Evolutionary conservation across 1,140 invertebrate species (phyloP).

Genomic region (Drosophila biarmipes): DNA sequence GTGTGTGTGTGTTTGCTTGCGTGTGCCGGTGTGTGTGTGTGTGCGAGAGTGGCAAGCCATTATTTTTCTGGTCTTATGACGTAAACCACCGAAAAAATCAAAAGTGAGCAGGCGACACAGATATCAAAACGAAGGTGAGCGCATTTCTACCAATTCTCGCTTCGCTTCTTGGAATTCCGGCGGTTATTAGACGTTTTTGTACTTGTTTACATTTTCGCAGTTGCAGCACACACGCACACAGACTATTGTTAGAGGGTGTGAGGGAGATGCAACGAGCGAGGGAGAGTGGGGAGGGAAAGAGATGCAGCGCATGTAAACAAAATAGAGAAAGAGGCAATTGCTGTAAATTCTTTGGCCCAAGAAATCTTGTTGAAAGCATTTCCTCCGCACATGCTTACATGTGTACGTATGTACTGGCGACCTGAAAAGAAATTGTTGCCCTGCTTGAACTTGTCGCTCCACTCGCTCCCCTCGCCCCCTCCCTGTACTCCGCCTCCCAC

Average conservation of each 20-base stretch:
- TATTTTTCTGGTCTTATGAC: conserved; percentile 81
- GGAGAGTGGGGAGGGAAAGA: neutral
- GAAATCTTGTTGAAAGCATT: conserved; percentile 81
- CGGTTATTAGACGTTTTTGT: conserved; percentile 25
- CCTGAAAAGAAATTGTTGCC: conserved; percentile 52
- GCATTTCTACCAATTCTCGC: conserved; percentile 64
- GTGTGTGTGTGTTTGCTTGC: conserved; percentile 16
- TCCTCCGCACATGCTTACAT: conserved; percentile 61
- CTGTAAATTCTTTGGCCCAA: conserved; percentile 73
- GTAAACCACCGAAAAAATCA: conserved; percentile 80
- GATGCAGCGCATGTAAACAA: conserved; percentile 56
- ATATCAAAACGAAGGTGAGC: conserved; percentile 72
- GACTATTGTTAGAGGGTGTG: neutral
- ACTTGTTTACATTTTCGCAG: conserved; percentile 68
- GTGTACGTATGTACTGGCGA: conserved; percentile 18
- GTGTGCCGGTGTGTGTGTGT: conserved; percentile 41
- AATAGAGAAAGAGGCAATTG: conserved; percentile 49
- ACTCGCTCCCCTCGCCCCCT: conserved; percentile 9
- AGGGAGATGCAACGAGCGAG: conserved; percentile 7
- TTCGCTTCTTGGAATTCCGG: conserved; percentile 46
- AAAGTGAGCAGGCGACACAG: conserved; percentile 77
- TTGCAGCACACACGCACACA: conserved; percentile 29
- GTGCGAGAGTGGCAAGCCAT: conserved; percentile 70
- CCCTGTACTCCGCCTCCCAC: conserved; percentile 14
- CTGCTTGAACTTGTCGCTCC: conserved; percentile 56